These are phyloP conservation scores for Cotesia vestalis DNA, from an alignment of 1,140 invertebrate species.

Conservation along the genomic window DNA sequence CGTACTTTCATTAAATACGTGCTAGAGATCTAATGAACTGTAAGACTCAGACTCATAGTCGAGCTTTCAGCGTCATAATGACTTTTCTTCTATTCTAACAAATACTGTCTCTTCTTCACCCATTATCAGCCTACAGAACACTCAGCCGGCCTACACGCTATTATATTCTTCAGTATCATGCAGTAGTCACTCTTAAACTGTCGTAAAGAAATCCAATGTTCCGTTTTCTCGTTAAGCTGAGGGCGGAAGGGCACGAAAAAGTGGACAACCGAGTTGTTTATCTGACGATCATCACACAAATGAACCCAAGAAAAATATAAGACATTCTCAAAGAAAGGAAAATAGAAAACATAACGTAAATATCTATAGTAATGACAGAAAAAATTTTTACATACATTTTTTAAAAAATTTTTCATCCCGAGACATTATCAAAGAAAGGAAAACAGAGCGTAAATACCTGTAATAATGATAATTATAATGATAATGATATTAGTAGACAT, in stretches of 20 bases:
- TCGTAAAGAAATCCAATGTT: constrained; percentile 24
- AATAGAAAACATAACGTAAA: background rate
- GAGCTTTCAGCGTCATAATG: constrained; percentile 35
- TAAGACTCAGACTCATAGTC: constrained; percentile 2
- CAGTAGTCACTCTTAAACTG: no score
- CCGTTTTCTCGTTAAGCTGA: constrained; percentile 30
- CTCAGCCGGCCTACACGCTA: no score
- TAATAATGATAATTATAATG: no score
- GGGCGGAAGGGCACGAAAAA: constrained; percentile 32
- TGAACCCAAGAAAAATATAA: constrained; percentile 1
- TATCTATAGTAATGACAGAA: no score
- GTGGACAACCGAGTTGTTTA: constrained; percentile 32
- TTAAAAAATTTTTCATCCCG: no score
- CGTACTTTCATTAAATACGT: constrained; percentile 31
- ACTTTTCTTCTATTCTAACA: constrained; percentile 22
- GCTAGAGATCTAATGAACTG: constrained; percentile 26
- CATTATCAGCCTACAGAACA: no score
- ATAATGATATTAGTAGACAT: no score
- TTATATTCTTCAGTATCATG: background rate
- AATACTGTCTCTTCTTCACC: background rate
- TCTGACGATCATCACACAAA: background rate
- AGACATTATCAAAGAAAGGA: no score
- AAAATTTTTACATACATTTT: no score
- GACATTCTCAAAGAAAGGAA: background rate
- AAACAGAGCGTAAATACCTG: no score